phyloP scores from a whole-genome alignment of 2,888 invertebrate species.

The Drosophila birchii region DNA sequence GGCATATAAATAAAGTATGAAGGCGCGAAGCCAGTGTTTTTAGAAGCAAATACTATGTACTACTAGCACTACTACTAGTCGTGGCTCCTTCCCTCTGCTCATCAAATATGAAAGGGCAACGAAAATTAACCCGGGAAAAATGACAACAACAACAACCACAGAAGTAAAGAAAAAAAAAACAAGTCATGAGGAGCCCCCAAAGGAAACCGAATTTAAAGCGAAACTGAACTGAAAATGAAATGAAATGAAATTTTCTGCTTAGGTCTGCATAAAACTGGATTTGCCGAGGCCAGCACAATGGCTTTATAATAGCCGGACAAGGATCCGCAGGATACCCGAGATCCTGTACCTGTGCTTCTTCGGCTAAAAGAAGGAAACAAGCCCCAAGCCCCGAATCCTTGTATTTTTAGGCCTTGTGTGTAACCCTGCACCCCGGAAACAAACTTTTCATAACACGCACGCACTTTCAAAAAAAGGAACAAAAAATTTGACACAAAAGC shows the following conservation, averaged over 20 bases:
- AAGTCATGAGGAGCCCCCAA: constrained; percentile 18
- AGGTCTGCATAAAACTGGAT: constrained; percentile 39
- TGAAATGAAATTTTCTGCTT: constrained; percentile 39
- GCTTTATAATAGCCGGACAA: constrained; percentile 27
- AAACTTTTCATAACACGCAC: constrained; percentile 39
- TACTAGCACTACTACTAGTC: not conserved
- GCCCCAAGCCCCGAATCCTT: not conserved
- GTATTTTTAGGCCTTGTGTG: not conserved
- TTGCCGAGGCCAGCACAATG: constrained; percentile 29
- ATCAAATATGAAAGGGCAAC: constrained; percentile 60
- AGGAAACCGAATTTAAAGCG: constrained; percentile 12
- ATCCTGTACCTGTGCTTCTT: not conserved
- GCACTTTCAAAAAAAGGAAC: constrained; percentile 41
- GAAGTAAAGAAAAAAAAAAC: not conserved
- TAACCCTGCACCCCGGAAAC: constrained; percentile 14
- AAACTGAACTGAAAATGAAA: constrained; percentile 9
- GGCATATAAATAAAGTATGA: constrained; percentile 46
- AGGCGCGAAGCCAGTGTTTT: constrained; percentile 12
- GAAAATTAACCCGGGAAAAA: constrained; percentile 50
- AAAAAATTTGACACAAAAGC: constrained; percentile 17
- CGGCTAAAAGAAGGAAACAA: not conserved
- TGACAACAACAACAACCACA: not conserved
- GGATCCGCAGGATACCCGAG: constrained; percentile 8
- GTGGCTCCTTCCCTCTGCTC: constrained; percentile 18
- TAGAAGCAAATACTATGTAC: not conserved